Percentiles rank a stretch among this genome's conserved stretches.
phyloP scores from a whole-genome alignment of 2,888 invertebrate species.

The Stratiomys singularior region DNA sequence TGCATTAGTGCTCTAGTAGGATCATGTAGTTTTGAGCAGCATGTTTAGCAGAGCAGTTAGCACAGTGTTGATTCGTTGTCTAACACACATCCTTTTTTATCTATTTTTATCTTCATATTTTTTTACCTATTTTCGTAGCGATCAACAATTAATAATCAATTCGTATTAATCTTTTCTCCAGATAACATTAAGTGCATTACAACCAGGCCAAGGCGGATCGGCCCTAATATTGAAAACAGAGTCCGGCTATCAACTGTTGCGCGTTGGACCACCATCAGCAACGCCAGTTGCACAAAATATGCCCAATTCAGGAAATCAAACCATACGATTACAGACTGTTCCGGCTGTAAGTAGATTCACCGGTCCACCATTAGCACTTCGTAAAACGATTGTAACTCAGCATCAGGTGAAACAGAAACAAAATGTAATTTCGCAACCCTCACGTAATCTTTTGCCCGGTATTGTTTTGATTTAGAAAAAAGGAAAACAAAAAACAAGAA shows the following conservation, averaged over 20 bases:
- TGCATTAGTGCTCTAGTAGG: no score
- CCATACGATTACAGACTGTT: conserved; percentile 87
- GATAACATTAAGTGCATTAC: conserved; percentile 89
- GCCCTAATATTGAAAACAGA: conserved; percentile 93
- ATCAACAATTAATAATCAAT: not conserved
- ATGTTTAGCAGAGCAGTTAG: no score
- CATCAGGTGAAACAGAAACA: conserved; percentile 65
- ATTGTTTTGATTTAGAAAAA: not conserved
- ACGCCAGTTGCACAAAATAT: conserved; percentile 65
- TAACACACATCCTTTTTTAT: conserved; percentile 30
- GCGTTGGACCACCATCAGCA: conserved; percentile 80
- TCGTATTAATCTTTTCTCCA: conserved; percentile 65
- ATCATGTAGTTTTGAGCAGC: no score
- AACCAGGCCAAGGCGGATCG: conserved; percentile 88
- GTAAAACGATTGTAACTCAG: conserved; percentile 69
- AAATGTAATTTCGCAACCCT: conserved; percentile 59
- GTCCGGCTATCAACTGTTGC: conserved; percentile 93
- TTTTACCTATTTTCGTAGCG: conserved; percentile 41
- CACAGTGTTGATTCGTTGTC: not conserved
- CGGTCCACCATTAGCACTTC: conserved; percentile 71
- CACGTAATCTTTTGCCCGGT: conserved; percentile 9
- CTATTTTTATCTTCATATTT: no score
- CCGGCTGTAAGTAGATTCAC: conserved; percentile 86
- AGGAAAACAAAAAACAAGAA: no score
- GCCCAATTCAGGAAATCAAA: conserved; percentile 73